Conservation (phyloP, 2,797 vertebrate genomes). For the Schizopygopsis malacanthus region DNA sequence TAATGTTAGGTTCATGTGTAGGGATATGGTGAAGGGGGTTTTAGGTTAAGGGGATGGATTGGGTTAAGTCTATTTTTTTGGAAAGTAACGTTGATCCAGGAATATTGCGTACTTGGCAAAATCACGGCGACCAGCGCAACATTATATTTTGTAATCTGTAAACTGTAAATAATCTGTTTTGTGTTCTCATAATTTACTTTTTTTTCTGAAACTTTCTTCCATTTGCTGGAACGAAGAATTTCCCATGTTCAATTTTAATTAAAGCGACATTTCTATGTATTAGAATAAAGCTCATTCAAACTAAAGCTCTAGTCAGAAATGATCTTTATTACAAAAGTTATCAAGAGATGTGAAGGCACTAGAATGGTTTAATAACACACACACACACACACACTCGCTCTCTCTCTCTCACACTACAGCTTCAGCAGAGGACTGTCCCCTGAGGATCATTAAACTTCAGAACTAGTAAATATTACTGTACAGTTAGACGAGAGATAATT, state of each 20-base stretch:
- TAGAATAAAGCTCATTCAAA: neutral
- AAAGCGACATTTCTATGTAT: neutral
- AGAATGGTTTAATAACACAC: neutral
- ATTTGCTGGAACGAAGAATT: neutral
- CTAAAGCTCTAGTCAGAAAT: neutral
- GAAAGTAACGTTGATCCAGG: too few species aligned
- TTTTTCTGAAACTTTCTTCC: neutral
- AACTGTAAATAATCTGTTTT: neutral
- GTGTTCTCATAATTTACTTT: neutral
- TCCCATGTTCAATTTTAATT: neutral
- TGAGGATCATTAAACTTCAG: neutral
- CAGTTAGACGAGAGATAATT: neutral
- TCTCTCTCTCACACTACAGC: too few species aligned
- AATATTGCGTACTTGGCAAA: too few species aligned
- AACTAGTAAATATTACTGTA: slow-evolving; percentile 2
- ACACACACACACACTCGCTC: too few species aligned
- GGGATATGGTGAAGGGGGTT: too few species aligned
- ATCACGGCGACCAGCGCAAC: neutral
- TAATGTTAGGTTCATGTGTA: too few species aligned
- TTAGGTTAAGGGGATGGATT: too few species aligned
- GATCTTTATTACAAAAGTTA: neutral
- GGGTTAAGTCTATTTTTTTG: too few species aligned
- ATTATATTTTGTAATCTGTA: neutral
- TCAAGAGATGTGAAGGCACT: slow-evolving; percentile 1
- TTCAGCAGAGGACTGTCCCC: neutral